phyloP scores from a whole-genome alignment of 2,113 vertebrate species.

The Neolamprologus ventralis region DNA sequence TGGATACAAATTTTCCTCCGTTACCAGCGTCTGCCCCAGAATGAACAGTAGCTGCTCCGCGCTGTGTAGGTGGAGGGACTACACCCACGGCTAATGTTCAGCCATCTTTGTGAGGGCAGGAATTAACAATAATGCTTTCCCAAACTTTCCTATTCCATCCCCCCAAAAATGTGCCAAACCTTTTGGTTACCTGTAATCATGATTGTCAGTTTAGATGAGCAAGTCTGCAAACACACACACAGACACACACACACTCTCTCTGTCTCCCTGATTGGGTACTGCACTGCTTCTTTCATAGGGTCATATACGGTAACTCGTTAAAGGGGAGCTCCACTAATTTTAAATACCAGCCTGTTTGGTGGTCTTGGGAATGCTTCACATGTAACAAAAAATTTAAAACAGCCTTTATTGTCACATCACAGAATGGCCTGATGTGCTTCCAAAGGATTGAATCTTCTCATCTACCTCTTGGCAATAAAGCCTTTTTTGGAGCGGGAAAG shows the following conservation, averaged over 20 bases:
- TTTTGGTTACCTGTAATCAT: background rate
- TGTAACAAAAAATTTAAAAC: background rate
- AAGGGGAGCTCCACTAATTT: background rate
- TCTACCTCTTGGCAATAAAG: background rate
- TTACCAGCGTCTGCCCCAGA: background rate
- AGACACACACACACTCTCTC: background rate
- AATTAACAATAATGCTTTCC: background rate
- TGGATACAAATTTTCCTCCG: too few relatives aligned
- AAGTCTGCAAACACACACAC: background rate
- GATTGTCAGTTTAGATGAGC: background rate
- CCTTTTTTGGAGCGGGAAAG: background rate
- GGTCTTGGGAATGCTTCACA: background rate
- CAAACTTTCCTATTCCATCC: background rate
- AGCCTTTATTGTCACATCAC: background rate
- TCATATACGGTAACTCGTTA: background rate
- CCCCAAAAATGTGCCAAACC: background rate
- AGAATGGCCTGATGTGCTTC: background rate
- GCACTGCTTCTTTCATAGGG: background rate
- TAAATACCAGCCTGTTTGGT: background rate
- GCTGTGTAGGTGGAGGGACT: background rate
- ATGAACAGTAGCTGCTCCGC: background rate
- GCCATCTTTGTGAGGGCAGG: background rate
- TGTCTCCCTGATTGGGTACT: background rate
- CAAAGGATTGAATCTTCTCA: background rate
- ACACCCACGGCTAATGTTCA: background rate